Evolutionary conservation across 2,113 vertebrate genomes (phyloP).

Genomic region (Austrofundulus limnaeus): DNA sequence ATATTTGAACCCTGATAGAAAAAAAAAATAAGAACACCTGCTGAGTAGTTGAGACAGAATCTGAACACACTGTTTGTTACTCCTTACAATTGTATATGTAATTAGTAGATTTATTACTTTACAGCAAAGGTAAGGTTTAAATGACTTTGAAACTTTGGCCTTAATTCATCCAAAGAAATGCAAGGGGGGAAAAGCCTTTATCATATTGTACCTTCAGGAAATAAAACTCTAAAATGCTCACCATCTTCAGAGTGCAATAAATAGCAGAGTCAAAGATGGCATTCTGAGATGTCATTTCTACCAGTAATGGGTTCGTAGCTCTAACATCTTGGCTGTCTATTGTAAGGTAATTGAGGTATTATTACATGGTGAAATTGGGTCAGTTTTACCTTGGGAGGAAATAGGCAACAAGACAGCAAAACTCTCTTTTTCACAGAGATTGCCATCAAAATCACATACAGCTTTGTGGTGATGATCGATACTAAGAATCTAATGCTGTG

Average conservation of each 20-base stretch:
- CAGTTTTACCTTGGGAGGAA: constrained; percentile 56
- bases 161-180: not conserved
- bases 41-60: not conserved
- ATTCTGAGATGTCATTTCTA: constrained; percentile 57
- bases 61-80: too few species aligned
- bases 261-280: constrained; percentile 42
- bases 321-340: constrained; percentile 43
- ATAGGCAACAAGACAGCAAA: constrained; percentile 46
- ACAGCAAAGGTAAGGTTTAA: not conserved
- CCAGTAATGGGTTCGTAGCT: constrained; percentile 45
- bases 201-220: constrained; percentile 9
- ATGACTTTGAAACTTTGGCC: not conserved
- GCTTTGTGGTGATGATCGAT: constrained; percentile 55
- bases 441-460: constrained; percentile 52
- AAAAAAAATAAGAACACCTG: not conserved
- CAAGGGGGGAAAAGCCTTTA: constrained; percentile 6
- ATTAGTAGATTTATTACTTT: not conserved
- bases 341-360: constrained; percentile 68
- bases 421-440: constrained; percentile 47
- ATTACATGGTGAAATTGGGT: constrained; percentile 66
- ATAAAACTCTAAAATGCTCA: constrained; percentile 29
- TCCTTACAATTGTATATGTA: too few species aligned
- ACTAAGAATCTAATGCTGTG: constrained; percentile 34
- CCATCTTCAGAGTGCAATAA: constrained; percentile 46
- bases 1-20: constrained; percentile 13